Evolutionary conservation across 35 echinoderm and acorn worm genomes (phyloP).

Genomic region (Ptychodera flava): DNA sequence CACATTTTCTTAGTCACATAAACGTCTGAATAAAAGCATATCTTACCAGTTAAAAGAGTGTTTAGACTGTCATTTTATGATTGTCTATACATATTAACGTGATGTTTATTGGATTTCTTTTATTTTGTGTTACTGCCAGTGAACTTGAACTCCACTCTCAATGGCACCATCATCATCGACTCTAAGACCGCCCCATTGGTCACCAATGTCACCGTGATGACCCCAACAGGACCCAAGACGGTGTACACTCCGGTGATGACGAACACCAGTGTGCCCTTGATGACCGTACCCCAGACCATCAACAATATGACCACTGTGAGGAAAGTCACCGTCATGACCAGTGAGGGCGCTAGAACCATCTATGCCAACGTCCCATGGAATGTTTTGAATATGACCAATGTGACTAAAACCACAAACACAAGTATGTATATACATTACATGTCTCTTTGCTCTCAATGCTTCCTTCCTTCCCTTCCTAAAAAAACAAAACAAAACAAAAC

Average conservation of each 20-base stretch:
- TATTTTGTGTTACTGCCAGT: too few relatives aligned
- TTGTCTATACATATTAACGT: too few relatives aligned
- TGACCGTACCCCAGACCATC: not conserved
- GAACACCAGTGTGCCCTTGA: not conserved
- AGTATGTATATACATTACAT: too few relatives aligned
- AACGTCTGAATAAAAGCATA: too few relatives aligned
- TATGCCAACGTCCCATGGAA: not conserved
- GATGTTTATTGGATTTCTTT: too few relatives aligned
- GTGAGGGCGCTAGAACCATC: not conserved
- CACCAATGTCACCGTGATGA: not conserved
- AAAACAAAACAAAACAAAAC: too few relatives aligned
- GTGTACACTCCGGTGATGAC: not conserved
- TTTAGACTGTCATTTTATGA: too few relatives aligned
- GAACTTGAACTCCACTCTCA: not conserved
- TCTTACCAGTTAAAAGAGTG: too few relatives aligned
- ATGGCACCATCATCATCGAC: not conserved
- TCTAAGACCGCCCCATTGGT: not conserved
- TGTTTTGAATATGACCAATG: not conserved
- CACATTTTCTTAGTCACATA: too few relatives aligned
- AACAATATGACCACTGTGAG: not conserved
- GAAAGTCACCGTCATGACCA: not conserved
- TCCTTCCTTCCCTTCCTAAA: too few relatives aligned
- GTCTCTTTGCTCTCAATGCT: too few relatives aligned
- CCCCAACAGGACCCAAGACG: not conserved
- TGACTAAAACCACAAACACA: not conserved